Percentiles rank a stretch among this genome's conserved stretches.
phyloP scores from a whole-genome alignment of 2,113 vertebrate species.

The Jacana jacana region DNA sequence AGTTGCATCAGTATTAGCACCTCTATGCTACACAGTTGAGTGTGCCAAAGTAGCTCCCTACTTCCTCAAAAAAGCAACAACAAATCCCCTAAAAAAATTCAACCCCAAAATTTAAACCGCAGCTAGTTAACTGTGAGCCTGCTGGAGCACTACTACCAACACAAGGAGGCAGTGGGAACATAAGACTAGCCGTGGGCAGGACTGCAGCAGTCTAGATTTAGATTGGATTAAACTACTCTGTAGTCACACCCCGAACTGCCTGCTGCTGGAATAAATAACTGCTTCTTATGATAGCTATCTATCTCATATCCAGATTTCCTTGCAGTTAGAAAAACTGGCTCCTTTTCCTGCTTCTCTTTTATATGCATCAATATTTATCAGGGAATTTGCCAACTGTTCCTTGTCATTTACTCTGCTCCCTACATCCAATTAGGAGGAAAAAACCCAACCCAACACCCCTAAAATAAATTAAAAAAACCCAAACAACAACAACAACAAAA shows the following conservation, averaged over 20 bases:
- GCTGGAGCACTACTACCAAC: constrained; percentile 42
- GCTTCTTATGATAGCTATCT: constrained; percentile 46
- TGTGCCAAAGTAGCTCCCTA: neutral
- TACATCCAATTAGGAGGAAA: neutral
- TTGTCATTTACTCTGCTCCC: constrained; percentile 33
- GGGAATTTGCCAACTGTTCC: constrained; percentile 52
- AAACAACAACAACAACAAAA: too few species aligned
- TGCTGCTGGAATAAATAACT: constrained; percentile 55
- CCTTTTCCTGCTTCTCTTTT: constrained; percentile 32
- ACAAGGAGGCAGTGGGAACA: constrained; percentile 48
- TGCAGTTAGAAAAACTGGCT: constrained; percentile 33
- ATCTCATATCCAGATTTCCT: constrained; percentile 20
- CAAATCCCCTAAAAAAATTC: neutral
- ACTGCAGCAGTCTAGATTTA: constrained; percentile 54
- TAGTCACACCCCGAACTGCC: constrained; percentile 42
- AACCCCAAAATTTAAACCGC: neutral
- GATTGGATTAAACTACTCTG: constrained; percentile 49
- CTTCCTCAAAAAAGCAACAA: neutral
- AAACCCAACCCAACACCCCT: neutral
- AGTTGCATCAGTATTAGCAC: neutral
- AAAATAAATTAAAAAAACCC: neutral
- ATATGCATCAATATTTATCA: constrained; percentile 57
- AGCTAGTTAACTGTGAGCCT: neutral
- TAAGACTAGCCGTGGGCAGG: constrained; percentile 11
- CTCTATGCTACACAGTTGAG: neutral